Percentiles rank a stretch among this genome's conserved stretches.
Conservation (phyloP, 1,140 invertebrate species). For the Antheraea mylitta region DNA sequence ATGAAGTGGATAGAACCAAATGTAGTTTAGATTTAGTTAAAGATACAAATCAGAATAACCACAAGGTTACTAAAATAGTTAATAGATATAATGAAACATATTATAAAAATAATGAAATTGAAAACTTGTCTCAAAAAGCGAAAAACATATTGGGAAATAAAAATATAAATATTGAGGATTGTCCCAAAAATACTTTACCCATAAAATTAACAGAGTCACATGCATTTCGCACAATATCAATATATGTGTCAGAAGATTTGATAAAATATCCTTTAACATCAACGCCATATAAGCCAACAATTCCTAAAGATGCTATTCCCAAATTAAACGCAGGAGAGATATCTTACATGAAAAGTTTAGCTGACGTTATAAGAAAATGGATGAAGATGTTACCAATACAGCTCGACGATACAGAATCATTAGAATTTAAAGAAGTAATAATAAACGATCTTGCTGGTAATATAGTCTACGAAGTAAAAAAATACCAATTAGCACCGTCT, state of each 20-base stretch:
- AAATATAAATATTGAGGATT: not conserved
- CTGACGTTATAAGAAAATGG: slow-evolving; percentile 33
- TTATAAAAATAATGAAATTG: not conserved
- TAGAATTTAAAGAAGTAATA: slow-evolving; percentile 27
- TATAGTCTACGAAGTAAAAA: slow-evolving; percentile 43
- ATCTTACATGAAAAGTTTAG: slow-evolving; percentile 30
- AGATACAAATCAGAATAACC: not conserved
- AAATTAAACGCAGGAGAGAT: slow-evolving; percentile 33
- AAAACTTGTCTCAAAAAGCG: not conserved
- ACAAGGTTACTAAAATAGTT: not conserved
- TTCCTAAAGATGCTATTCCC: slow-evolving; percentile 21
- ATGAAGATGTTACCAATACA: slow-evolving; percentile 33
- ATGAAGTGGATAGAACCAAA: not conserved
- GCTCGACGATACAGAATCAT: slow-evolving; percentile 25
- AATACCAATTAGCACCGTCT: slow-evolving; percentile 29
- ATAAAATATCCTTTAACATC: slow-evolving; percentile 21
- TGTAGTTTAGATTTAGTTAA: not conserved
- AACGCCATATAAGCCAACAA: slow-evolving; percentile 24
- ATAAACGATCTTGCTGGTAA: slow-evolving; percentile 42
- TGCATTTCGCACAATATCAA: not conserved
- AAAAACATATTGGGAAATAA: not conserved
- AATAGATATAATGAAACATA: not conserved
- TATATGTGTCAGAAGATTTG: slow-evolving; percentile 17
- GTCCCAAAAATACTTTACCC: not conserved
- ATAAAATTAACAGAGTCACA: not conserved